A percentile compares a stretch with the other conserved stretches of the same genome.
phyloP scores from a whole-genome alignment of 2,797 vertebrate genomes.

The Halcyon leucocephala region DNA sequence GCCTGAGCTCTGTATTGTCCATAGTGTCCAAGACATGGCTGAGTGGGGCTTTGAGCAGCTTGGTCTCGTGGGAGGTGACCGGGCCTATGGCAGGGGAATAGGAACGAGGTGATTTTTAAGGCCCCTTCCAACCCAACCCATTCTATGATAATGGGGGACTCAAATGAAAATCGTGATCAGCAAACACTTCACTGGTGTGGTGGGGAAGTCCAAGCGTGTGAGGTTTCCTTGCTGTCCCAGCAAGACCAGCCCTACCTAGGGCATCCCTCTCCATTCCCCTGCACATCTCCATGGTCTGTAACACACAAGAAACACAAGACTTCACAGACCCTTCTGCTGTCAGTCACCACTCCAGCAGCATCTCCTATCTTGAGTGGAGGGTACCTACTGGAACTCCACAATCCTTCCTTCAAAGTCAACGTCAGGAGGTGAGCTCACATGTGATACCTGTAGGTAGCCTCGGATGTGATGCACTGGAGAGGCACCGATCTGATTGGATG shows the following conservation, averaged over 20 bases:
- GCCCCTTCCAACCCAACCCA: too few relatives aligned
- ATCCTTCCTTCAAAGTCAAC: not conserved
- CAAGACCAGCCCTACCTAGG: fast-evolving
- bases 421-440: fast-evolving
- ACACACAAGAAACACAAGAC: fast-evolving
- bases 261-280: not conserved
- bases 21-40: too few relatives aligned
- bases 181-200: fast-evolving
- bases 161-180: not conserved
- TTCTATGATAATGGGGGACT: too few relatives aligned
- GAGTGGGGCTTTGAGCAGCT: too few relatives aligned
- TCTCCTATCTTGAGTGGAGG: not conserved
- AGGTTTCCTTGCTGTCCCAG: not conserved
- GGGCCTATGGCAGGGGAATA: too few relatives aligned
- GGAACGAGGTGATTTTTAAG: too few relatives aligned
- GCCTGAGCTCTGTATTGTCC: not conserved
- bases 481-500: not conserved
- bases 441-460: not conserved
- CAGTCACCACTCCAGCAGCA: not conserved
- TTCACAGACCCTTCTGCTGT: not conserved
- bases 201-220: fast-evolving
- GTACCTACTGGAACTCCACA: not conserved
- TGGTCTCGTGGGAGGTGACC: too few relatives aligned
- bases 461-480: slow-evolving; percentile 38
- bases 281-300: not conserved